phyloP scores from a whole-genome alignment of 2,888 invertebrate genomes.

The Cantharis rustica region DNA sequence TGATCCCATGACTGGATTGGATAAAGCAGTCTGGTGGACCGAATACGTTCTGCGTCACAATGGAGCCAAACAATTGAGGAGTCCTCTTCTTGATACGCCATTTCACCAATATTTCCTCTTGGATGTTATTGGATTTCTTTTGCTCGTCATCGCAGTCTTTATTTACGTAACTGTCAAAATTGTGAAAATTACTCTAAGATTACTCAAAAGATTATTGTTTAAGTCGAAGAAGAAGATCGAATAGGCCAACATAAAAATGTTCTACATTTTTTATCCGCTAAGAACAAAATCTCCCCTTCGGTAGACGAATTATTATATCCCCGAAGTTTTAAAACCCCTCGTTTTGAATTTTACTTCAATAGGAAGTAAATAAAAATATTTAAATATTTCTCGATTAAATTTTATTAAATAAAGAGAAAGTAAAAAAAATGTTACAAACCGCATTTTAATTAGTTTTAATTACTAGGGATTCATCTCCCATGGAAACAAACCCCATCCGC shows the following conservation, averaged over 20 bases:
- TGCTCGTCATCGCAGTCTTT: not conserved
- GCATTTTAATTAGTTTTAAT: not conserved
- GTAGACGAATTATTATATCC: no score
- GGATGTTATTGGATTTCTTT: not conserved
- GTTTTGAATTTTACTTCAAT: no score
- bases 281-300: no score
- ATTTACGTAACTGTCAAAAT: not conserved
- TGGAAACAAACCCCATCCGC: not conserved
- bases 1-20: constrained; percentile 11
- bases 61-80: not conserved
- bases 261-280: no score
- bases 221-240: not conserved
- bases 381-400: no score
- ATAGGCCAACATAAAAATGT: not conserved
- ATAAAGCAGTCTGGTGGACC: not conserved
- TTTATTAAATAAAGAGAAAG: not conserved
- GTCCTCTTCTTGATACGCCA: not conserved
- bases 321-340: no score
- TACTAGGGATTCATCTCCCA: not conserved
- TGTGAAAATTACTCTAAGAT: not conserved
- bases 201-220: not conserved
- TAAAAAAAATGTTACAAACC: no score
- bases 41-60: not conserved
- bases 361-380: no score
- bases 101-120: not conserved